phyloP scores from a whole-genome alignment of 2,888 invertebrate species.

The Pocota personata region DNA sequence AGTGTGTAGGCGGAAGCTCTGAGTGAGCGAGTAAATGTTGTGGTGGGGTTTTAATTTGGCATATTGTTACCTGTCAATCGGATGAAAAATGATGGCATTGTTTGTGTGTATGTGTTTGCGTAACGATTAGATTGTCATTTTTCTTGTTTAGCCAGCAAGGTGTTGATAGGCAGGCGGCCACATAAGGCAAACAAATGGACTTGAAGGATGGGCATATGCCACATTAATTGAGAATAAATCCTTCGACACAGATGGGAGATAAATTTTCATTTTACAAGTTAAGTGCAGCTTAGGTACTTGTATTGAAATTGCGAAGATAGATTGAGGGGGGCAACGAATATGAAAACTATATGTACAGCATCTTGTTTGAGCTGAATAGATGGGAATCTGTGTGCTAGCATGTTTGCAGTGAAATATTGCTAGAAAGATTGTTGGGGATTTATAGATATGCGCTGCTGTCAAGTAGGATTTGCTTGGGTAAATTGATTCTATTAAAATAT shows the following conservation, averaged over 20 bases:
- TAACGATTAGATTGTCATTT: slow-evolving; percentile 75
- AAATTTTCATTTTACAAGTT: slow-evolving; percentile 73
- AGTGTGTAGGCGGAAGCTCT: slow-evolving; percentile 5
- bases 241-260: slow-evolving; percentile 70
- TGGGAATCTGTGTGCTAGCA: background rate
- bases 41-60: slow-evolving; percentile 76
- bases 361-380: slow-evolving; percentile 30
- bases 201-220: slow-evolving; percentile 24
- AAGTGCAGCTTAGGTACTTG: slow-evolving; percentile 67
- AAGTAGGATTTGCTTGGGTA: slow-evolving; percentile 24
- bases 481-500: slow-evolving; percentile 32
- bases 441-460: slow-evolving; percentile 17
- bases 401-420: slow-evolving; percentile 44
- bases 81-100: slow-evolving; percentile 76
- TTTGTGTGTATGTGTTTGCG: slow-evolving; percentile 50
- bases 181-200: slow-evolving; percentile 40
- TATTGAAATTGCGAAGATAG: slow-evolving; percentile 65
- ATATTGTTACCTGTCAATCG: slow-evolving; percentile 76
- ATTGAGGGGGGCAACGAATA: slow-evolving; percentile 33
- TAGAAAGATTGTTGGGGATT: slow-evolving; percentile 19
- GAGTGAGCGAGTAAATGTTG: slow-evolving; percentile 36
- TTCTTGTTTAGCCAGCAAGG: slow-evolving; percentile 73
- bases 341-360: slow-evolving; percentile 10
- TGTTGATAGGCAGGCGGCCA: slow-evolving; percentile 56
- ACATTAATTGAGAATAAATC: slow-evolving; percentile 72